Evolutionary conservation across 2,113 vertebrate species (phyloP).

Genomic region (Syngnathus scovelli): DNA sequence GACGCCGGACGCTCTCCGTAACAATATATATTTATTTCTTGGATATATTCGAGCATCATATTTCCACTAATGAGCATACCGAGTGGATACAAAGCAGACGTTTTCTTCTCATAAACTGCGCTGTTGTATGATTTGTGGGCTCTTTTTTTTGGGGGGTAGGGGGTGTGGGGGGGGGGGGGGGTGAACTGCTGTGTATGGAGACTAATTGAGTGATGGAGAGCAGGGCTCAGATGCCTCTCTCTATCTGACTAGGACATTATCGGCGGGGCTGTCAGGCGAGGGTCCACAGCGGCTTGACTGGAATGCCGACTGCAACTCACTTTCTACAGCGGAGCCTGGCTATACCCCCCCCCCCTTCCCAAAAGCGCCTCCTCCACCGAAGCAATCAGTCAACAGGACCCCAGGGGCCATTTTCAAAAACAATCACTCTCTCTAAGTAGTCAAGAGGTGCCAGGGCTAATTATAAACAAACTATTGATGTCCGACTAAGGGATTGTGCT

Average conservation of each 20-base stretch:
- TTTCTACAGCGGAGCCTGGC: slow-evolving; percentile 29
- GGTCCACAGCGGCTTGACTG: slow-evolving; percentile 65
- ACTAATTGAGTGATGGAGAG: slow-evolving; percentile 71
- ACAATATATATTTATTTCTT: background rate
- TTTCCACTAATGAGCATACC: slow-evolving; percentile 1
- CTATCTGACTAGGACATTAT: slow-evolving; percentile 67
- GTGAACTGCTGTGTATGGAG: background rate
- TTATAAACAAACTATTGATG: slow-evolving; percentile 79
- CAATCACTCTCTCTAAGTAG: slow-evolving; percentile 74
- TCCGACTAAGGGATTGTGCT: slow-evolving; percentile 53
- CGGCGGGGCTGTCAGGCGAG: slow-evolving; percentile 66
- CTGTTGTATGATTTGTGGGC: background rate
- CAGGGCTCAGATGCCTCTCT: slow-evolving; percentile 62
- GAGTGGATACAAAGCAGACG: background rate
- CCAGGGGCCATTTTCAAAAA: slow-evolving; percentile 69
- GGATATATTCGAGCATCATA: background rate
- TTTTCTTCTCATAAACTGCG: background rate
- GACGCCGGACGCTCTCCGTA: background rate
- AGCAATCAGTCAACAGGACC: slow-evolving; percentile 71
- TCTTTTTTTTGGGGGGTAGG: background rate
- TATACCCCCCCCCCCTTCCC: slow-evolving; percentile 19
- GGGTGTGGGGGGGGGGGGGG: background rate
- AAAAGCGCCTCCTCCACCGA: slow-evolving; percentile 9
- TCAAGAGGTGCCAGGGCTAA: slow-evolving; percentile 75
- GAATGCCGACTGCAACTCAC: slow-evolving; percentile 61